These are phyloP conservation scores for Marasmarcha lunaedactyla DNA, from an alignment of 2,888 invertebrate species.

Conservation along the genomic window DNA sequence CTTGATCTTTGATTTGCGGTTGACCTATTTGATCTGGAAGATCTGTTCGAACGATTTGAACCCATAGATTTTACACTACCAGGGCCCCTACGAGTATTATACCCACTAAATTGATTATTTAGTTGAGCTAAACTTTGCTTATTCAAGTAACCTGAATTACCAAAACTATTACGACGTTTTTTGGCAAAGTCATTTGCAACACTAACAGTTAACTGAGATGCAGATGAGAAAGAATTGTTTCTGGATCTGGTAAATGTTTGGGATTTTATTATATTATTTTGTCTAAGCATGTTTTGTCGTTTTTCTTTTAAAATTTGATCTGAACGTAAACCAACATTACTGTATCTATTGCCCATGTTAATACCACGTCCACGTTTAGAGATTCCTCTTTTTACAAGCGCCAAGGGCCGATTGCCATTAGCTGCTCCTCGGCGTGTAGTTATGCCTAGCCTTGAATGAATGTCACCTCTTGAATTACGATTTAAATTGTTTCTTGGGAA, in stretches of 20 bases:
- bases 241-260: conserved; percentile 58
- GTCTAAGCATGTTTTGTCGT: conserved; percentile 30
- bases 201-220: conserved; percentile 53
- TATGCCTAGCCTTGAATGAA: conserved; percentile 52
- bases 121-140: conserved; percentile 48
- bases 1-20: conserved; percentile 31
- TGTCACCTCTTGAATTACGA: conserved; percentile 27
- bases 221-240: conserved; percentile 46
- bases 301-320: conserved; percentile 55
- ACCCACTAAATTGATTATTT: conserved; percentile 42
- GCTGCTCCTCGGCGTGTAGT: conserved; percentile 35
- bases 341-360: conserved; percentile 43
- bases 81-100: conserved; percentile 41
- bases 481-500: conserved; percentile 37
- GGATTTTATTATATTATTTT: conserved; percentile 45
- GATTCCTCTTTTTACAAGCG: conserved; percentile 52
- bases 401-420: conserved; percentile 37
- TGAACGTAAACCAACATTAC: conserved; percentile 53
- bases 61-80: conserved; percentile 55
- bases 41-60: conserved; percentile 44
- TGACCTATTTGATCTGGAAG: conserved; percentile 34
- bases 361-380: conserved; percentile 53
- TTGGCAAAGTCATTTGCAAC: conserved; percentile 55
- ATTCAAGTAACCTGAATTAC: conserved; percentile 46
- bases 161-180: conserved; percentile 52